A percentile compares a stretch with the other conserved stretches of the same genome.
phyloP scores from a whole-genome alignment of 2,888 invertebrate genomes.

The Apotomis capreana region DNA sequence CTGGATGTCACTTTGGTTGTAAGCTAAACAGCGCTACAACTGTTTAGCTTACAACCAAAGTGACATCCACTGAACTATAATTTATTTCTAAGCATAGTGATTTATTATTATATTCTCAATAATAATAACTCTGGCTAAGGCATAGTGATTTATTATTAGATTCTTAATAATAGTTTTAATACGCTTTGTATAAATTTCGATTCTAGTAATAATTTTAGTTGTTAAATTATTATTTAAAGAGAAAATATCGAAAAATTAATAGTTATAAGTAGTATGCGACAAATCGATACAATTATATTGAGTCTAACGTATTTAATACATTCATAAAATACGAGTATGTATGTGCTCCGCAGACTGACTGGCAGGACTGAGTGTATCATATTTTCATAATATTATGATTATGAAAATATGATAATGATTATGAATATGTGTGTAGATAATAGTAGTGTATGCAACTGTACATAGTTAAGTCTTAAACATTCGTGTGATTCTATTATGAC shows the following conservation, averaged over 20 bases:
- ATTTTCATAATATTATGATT: too few relatives aligned
- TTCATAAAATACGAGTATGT: too few relatives aligned
- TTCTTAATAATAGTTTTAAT: constrained; percentile 73
- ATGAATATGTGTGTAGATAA: too few relatives aligned
- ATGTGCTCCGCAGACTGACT: too few relatives aligned
- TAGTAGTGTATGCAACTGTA: too few relatives aligned
- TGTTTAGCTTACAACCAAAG: constrained; percentile 59
- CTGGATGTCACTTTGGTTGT: constrained; percentile 60
- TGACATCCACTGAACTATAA: constrained; percentile 48
- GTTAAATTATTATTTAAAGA: constrained; percentile 56
- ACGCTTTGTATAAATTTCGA: constrained; percentile 73
- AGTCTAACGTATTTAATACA: too few relatives aligned
- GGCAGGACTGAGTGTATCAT: too few relatives aligned
- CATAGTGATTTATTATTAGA: constrained; percentile 76
- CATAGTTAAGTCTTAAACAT: too few relatives aligned
- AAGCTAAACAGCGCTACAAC: constrained; percentile 51
- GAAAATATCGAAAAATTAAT: constrained; percentile 49
- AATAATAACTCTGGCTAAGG: constrained; percentile 56
- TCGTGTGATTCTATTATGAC: too few relatives aligned
- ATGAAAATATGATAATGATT: too few relatives aligned
- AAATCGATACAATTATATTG: too few relatives aligned
- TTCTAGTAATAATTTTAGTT: constrained; percentile 68
- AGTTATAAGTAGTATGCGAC: constrained; percentile 41
- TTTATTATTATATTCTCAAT: too few relatives aligned
- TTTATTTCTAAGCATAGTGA: background rate